phyloP scores from a whole-genome alignment of 2,888 invertebrate species.

The Cheilosia scutellata region DNA sequence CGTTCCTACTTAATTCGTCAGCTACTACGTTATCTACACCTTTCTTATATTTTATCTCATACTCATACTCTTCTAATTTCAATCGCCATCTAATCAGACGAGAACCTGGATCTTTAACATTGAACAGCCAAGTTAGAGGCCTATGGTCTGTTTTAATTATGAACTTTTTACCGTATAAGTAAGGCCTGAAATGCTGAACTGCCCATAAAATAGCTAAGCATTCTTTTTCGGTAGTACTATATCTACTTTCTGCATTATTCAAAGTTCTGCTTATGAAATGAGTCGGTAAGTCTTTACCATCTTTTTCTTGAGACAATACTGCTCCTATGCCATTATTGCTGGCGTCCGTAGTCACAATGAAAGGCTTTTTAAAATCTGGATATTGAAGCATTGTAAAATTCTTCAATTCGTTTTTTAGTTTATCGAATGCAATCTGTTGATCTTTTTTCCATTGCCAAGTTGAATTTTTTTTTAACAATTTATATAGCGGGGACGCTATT shows the following conservation, averaged over 20 bases:
- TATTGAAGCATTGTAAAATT: constrained; percentile 23
- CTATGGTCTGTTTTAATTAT: background rate
- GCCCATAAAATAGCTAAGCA: constrained; percentile 33
- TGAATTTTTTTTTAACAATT: constrained; percentile 1
- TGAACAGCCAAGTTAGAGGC: constrained; percentile 7
- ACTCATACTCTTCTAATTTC: constrained; percentile 10
- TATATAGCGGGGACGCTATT: constrained; percentile 1
- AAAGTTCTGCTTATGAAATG: constrained; percentile 1
- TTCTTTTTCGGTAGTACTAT: constrained; percentile 16
- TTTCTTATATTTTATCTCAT: constrained; percentile 2
- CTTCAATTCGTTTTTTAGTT: constrained; percentile 7
- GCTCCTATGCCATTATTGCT: background rate
- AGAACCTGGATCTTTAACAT: constrained; percentile 12
- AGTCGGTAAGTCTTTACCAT: background rate
- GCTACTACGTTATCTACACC: constrained; percentile 21
- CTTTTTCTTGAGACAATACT: constrained; percentile 6
- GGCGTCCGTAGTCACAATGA: background rate
- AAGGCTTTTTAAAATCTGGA: background rate
- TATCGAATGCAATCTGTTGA: background rate
- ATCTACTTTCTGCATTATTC: constrained; percentile 27
- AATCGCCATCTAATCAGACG: constrained; percentile 26
- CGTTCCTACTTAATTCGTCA: constrained; percentile 32
- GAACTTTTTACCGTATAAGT: background rate
- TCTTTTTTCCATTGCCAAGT: constrained; percentile 4
- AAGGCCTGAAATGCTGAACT: constrained; percentile 19